Base-by-base conservation (phyloP, 64 coral and sea anemone species). In the Hydrozoanthus tunicans region DNA sequence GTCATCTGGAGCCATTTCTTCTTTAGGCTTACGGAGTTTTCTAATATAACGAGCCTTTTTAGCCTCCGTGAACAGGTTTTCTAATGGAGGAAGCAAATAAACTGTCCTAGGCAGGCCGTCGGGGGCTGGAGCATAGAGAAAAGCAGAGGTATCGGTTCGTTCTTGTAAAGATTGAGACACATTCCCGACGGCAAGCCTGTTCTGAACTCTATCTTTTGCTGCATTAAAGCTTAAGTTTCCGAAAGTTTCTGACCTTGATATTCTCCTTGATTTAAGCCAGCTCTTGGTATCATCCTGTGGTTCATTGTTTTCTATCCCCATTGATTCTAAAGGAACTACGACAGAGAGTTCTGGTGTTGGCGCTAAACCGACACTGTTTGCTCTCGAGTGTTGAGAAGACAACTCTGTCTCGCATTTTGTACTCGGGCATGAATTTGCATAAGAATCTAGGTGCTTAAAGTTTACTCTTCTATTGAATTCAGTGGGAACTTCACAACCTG, bases 21-120 rank as follows among this genome's bases (percentile, higher is more conserved):
- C 91, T 54, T 85, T 64, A 26, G 79, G 90, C 51, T 89, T 93
- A 78, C 81, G 93, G 5, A 89, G 89, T 82, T 93, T 99, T 78
- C 97, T 73, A 10, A 99, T 65, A 59, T 99, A 99, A 17, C 97
- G 91, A 9, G 97, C 97, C 73, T 99, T 99, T 68, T 91, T 95
- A 27, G 97, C 97, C 79, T 99, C 97, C 14, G 56, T 25, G 13
- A 99, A 72, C 3, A 99, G 81, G 68, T 99, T 92, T 32, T 91
- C 66, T 51, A 99, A 78, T 0, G 97, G 97, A 0, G 97, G 97
- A 53, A 99, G 73, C 1, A 99, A 73, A 20, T 96, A 99, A 7
- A 94, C 89, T 0, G 97, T 99, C 17, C 97, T 62, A 7, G 94
- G 94, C 60, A 95, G 24, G 9, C 97, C 97, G 43, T 99, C 97